Conservation (phyloP, 2,797 vertebrate species). For the Echiichthys vipera region DNA sequence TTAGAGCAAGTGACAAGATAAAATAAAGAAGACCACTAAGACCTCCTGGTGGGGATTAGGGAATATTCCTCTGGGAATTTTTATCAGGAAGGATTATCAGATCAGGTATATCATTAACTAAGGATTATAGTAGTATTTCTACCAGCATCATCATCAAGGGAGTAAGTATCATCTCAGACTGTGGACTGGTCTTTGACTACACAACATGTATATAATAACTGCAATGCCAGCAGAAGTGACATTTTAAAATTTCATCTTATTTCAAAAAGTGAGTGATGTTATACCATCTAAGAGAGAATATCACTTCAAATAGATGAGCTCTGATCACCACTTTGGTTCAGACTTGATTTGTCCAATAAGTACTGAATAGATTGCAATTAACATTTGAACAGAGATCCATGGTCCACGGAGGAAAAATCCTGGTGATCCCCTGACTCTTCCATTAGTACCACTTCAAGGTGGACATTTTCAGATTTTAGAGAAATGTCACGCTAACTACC, state of each 20-base stretch:
- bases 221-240: neutral
- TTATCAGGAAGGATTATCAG: conserved; percentile 82
- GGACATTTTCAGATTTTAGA: neutral
- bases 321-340: neutral
- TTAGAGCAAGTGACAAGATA: conserved; percentile 45
- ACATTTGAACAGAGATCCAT: neutral
- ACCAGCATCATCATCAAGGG: conserved; percentile 37
- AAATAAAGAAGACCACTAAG: conserved; percentile 45
- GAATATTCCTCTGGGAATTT: conserved; percentile 69
- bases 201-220: conserved; percentile 10
- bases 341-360: neutral
- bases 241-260: neutral
- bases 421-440: neutral
- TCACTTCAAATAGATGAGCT: neutral
- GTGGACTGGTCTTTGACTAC: conserved; percentile 1
- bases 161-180: conserved; percentile 37
- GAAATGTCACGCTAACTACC: neutral
- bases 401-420: too few species aligned
- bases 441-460: neutral
- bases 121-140: conserved; percentile 72
- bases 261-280: neutral
- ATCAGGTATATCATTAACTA: conserved; percentile 81
- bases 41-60: conserved; percentile 62
- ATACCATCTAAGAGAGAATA: neutral
- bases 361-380: neutral